These are phyloP conservation scores for Drosophila emarginata DNA, from an alignment of 2,888 invertebrate species.

Conservation along the genomic window DNA sequence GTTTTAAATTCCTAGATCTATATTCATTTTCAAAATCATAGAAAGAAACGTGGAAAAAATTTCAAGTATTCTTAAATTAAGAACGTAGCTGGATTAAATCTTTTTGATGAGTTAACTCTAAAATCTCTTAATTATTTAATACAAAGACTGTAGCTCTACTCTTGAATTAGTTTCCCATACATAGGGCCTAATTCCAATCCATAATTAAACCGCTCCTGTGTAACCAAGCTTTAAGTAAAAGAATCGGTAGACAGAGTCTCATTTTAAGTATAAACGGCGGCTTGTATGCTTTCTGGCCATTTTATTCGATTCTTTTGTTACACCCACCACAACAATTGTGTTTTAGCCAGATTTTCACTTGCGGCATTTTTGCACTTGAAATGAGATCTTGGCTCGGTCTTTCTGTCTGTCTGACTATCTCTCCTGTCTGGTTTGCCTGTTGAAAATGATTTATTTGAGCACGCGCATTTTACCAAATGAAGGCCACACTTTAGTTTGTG, in stretches of 20 bases:
- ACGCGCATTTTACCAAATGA: slow-evolving; percentile 68
- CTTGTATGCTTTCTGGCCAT: slow-evolving; percentile 46
- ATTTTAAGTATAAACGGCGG: neutral
- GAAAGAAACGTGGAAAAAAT: no score
- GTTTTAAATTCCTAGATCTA: no score
- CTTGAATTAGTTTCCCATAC: no score
- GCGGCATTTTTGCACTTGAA: slow-evolving; percentile 80
- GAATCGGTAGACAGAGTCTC: slow-evolving; percentile 7
- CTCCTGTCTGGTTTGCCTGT: slow-evolving; percentile 48
- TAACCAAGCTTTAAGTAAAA: neutral
- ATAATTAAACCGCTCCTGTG: neutral
- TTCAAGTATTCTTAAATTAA: no score
- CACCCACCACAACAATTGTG: slow-evolving; percentile 79
- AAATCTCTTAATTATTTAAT: no score
- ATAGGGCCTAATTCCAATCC: neutral
- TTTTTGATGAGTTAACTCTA: no score
- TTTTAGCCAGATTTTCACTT: slow-evolving; percentile 49
- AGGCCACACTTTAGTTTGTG: slow-evolving; percentile 20
- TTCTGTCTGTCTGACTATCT: neutral
- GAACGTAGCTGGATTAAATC: no score
- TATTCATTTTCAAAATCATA: no score
- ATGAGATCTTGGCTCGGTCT: slow-evolving; percentile 57
- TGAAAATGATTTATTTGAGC: slow-evolving; percentile 81
- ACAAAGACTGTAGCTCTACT: no score
- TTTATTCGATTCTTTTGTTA: slow-evolving; percentile 65